Evolutionary conservation across 2,888 invertebrate genomes (phyloP).

Genomic region (Ecliptopera silaceata): DNA sequence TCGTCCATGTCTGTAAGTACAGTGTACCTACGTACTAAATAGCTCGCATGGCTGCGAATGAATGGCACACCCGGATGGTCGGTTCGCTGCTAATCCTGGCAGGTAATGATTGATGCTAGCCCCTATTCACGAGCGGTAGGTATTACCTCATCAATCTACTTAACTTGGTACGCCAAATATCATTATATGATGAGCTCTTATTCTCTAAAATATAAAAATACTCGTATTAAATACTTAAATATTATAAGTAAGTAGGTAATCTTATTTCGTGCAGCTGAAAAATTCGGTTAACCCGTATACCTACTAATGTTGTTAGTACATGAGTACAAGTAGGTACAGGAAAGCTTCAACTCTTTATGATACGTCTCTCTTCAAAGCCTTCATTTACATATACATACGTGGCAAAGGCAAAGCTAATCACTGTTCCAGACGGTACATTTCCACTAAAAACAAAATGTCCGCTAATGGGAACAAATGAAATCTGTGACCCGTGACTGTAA

Average conservation of each 20-base stretch:
- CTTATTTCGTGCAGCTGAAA: no score
- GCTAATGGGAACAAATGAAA: neutral
- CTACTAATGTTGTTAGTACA: no score
- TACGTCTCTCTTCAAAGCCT: neutral
- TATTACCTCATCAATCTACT: conserved; percentile 19
- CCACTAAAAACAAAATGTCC: neutral
- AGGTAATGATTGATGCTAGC: conserved; percentile 11
- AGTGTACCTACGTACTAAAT: neutral
- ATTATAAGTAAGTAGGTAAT: no score
- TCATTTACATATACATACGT: neutral
- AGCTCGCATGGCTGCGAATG: conserved; percentile 5
- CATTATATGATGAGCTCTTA: no score
- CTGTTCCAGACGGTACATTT: neutral
- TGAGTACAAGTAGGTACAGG: no score
- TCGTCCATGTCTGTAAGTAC: neutral
- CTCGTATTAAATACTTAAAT: no score
- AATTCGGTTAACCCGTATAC: no score
- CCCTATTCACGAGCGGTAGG: conserved; percentile 7
- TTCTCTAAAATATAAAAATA: no score
- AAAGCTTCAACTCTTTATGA: no score
- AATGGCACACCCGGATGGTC: conserved; percentile 1
- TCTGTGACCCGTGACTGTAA: neutral
- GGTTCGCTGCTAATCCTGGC: conserved; percentile 4
- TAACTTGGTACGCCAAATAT: neutral
- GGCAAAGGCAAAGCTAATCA: neutral